Conservation (phyloP, 2,888 invertebrate genomes). For the Drosophila ustulata region DNA sequence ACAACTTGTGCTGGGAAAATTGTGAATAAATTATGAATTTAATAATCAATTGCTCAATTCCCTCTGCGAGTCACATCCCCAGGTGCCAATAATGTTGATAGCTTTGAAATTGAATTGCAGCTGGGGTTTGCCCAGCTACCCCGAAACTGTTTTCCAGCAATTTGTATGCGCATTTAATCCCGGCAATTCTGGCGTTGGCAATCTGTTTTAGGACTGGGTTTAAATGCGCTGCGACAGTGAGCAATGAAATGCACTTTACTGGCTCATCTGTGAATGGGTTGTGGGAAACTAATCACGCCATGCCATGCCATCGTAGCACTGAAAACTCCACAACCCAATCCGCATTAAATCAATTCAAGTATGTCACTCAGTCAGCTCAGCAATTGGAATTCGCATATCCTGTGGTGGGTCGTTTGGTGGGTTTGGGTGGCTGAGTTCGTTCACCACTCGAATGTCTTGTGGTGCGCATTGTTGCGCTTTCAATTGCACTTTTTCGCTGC, state of each 20-base stretch:
- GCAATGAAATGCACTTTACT: slow-evolving; percentile 75
- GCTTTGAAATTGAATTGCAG: slow-evolving; percentile 31
- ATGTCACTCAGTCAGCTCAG: slow-evolving; percentile 54
- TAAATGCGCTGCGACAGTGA: slow-evolving; percentile 69
- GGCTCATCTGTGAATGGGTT: slow-evolving; percentile 53
- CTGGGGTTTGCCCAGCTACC: slow-evolving; percentile 30
- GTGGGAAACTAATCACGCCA: slow-evolving; percentile 68
- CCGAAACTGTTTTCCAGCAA: slow-evolving; percentile 27
- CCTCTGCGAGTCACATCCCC: slow-evolving; percentile 11
- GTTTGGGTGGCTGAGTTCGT: slow-evolving; percentile 4
- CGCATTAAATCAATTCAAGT: slow-evolving; percentile 54
- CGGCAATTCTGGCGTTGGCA: slow-evolving; percentile 41
- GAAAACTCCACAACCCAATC: slow-evolving; percentile 8
- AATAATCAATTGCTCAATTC: slow-evolving; percentile 9
- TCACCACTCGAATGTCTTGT: slow-evolving; percentile 71
- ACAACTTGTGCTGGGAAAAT: not conserved
- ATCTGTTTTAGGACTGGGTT: slow-evolving; percentile 53
- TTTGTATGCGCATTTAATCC: slow-evolving; percentile 66
- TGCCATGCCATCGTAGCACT: not conserved
- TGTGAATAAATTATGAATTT: slow-evolving; percentile 10
- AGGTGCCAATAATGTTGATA: slow-evolving; percentile 41
- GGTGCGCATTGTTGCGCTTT: slow-evolving; percentile 78
- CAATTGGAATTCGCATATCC: slow-evolving; percentile 65
- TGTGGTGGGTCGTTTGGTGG: not conserved
- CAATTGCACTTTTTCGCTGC: slow-evolving; percentile 69